Evolutionary conservation across 1,140 invertebrate species (phyloP), one percentile per base, ranked within the genome.

Genomic region (Diorhabda carinulata): DNA sequence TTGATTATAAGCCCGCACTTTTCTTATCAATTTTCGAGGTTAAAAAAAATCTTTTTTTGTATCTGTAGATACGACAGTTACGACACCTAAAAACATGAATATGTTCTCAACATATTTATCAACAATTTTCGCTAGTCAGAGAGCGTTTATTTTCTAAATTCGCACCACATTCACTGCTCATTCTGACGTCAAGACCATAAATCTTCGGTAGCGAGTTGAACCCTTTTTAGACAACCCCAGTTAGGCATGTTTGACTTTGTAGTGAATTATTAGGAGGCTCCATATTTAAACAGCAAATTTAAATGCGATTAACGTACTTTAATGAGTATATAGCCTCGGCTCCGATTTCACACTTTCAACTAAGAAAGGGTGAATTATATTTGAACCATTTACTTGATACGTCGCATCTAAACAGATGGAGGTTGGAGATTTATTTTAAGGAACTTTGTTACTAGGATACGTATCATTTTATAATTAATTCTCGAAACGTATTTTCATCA

Each of bases 231-330:
- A 2, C 47, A 52, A 72, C 72, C 67, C 61, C 67, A 43, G 59
- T 61, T 47, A 59, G 71, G 66, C 66, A 66, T 78, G 76, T 79
- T 79, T 79, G 78, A 79, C 78, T 78, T 78, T 69, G 68, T 47
- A 64, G 74, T 78, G 76, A 79, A 72, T 79, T 79, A 79, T 78
- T 65, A 73, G 62, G 43, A 66, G 57, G 73, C 70, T 70, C 72
- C 68, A 73, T 71, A 71, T 71, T 72, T 74, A 76, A 76, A 73
- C 75, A 74, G 70, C 76, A 72, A 73, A 78, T 77, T 74, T 74
- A 77, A 78, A 77, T 74, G 75, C 77, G 74, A 78, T 78, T 78
- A 78, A 78, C 77, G 77, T 74, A 74, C 73, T 77, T 76, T 76
- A 77, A 77, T 77, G 73, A 78, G 73, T 59, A 66, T 63, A n/a